Evolutionary conservation across 2,888 invertebrate species (phyloP), one percentile per base, ranked within the genome.

Genomic region (Cynaeus angustus): DNA sequence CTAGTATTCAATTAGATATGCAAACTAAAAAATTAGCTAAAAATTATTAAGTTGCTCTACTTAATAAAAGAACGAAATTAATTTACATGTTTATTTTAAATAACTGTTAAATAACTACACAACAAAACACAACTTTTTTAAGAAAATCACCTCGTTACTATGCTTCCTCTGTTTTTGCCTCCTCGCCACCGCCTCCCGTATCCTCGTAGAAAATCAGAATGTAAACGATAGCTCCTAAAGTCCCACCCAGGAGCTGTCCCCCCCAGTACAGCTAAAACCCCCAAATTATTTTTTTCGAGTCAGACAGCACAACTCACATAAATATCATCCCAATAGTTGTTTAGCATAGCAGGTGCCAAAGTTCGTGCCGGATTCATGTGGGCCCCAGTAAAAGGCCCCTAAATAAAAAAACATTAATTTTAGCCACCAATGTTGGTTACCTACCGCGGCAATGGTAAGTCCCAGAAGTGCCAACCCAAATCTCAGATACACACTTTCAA

Each of bases 321-420:
- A 71, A 93, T 93, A 26, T 86, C 74, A 0, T 81, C 71, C 90
- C 93, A 94, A 38, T 87, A 85, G 0, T 88, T 88, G 30, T 91
- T 91, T 87, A 91, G 89, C 1, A 94, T 73, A 0, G 93, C 93
- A 0, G 94, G 94, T 0, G 88, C 94, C 12, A 94, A 87, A 4
- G 88, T 88, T 74, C 92, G 86, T 1, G 89, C 92, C 0, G 92
- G 91, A 79, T 92, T 92, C 90, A 92, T 89, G 68, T 91, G 90
- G 56, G 90, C 89, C 0, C 91, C 91, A 5, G 91, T 90, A 78
- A 88, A 90, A 1, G 87, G 86, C 0, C 86, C 84, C 86, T 86
- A 73, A n/a, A n/a, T n/a, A n/a, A n/a, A n/a, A n/a, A n/a, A n/a
- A n/a, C n/a, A 10, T 48, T 3, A 8, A 48, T 8, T 37, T 7